phyloP scores from a whole-genome alignment of 2,797 vertebrate genomes.

The Syngnathus acus region DNA sequence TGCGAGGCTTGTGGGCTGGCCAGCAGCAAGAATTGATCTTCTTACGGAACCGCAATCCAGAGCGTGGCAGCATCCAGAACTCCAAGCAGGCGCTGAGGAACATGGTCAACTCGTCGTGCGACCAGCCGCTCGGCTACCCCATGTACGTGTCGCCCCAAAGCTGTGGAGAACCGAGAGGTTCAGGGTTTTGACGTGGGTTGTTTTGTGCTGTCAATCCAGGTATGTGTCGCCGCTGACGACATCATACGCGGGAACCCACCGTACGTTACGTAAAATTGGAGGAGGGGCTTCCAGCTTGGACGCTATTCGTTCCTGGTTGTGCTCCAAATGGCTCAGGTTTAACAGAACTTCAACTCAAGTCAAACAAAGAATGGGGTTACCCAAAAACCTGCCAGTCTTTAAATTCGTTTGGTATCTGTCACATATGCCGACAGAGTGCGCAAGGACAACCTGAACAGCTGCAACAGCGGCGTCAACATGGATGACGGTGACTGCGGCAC shows the following conservation, averaged over 20 bases:
- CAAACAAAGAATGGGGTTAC: no score
- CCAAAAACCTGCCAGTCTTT: neutral
- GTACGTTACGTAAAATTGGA: slow-evolving; percentile 81
- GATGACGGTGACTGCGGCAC: slow-evolving; percentile 80
- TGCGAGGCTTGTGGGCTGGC: slow-evolving; percentile 93
- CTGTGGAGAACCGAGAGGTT: neutral
- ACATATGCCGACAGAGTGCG: slow-evolving; percentile 71
- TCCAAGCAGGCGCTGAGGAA: slow-evolving; percentile 93
- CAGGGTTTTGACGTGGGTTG: neutral
- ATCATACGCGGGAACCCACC: slow-evolving; percentile 88
- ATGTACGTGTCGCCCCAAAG: slow-evolving; percentile 73
- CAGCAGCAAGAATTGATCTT: slow-evolving; percentile 97
- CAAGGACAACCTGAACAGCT: slow-evolving; percentile 86
- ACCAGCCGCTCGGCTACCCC: slow-evolving; percentile 96
- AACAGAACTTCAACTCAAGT: neutral
- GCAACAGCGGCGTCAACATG: slow-evolving; percentile 75
- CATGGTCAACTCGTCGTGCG: slow-evolving; percentile 95
- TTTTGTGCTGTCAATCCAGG: slow-evolving; percentile 27
- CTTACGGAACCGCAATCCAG: slow-evolving; percentile 90
- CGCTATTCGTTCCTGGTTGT: slow-evolving; percentile 82
- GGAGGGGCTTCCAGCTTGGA: slow-evolving; percentile 83
- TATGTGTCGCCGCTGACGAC: slow-evolving; percentile 91
- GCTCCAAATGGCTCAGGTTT: slow-evolving; percentile 87
- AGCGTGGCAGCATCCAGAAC: slow-evolving; percentile 97
- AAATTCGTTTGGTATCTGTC: slow-evolving; percentile 15